Percentiles rank a stretch among this genome's conserved stretches.
These are phyloP conservation scores for Ophiothrix spiculata DNA, from an alignment of 35 echinoderm and acorn worm species.

Conservation along the genomic window DNA sequence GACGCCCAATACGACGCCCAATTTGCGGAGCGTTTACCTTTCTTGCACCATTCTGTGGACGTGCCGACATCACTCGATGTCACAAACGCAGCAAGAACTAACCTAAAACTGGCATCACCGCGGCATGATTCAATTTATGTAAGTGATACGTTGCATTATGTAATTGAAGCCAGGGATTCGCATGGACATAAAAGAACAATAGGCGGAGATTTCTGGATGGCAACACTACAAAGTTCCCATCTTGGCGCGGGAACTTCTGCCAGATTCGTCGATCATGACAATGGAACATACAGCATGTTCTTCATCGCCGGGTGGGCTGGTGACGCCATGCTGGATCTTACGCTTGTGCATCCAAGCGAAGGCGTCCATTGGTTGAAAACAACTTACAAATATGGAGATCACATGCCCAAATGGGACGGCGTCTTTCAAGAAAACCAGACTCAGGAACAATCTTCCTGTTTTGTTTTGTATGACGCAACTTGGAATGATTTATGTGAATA, in stretches of 20 bases:
- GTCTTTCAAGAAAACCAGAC: not conserved
- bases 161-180: slow-evolving; percentile 7
- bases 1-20: too few relatives aligned
- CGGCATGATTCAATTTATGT: not conserved
- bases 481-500: slow-evolving; percentile 1
- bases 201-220: slow-evolving; percentile 32
- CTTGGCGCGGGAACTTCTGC: slow-evolving; percentile 21
- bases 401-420: not conserved
- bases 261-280: slow-evolving; percentile 40
- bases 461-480: not conserved
- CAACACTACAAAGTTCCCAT: not conserved
- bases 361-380: slow-evolving; percentile 18
- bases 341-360: slow-evolving; percentile 49
- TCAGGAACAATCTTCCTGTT: not conserved
- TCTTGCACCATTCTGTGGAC: not conserved
- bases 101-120: not conserved
- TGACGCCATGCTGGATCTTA: slow-evolving; percentile 1
- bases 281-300: slow-evolving; percentile 64
- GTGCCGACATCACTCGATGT: not conserved
- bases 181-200: not conserved
- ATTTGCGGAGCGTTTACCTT: not conserved
- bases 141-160: slow-evolving; percentile 17
- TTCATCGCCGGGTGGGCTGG: slow-evolving; percentile 55
- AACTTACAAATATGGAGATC: not conserved
- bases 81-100: not conserved